phyloP scores from a whole-genome alignment of 2,797 vertebrate species.

The Gallinago solitaria region DNA sequence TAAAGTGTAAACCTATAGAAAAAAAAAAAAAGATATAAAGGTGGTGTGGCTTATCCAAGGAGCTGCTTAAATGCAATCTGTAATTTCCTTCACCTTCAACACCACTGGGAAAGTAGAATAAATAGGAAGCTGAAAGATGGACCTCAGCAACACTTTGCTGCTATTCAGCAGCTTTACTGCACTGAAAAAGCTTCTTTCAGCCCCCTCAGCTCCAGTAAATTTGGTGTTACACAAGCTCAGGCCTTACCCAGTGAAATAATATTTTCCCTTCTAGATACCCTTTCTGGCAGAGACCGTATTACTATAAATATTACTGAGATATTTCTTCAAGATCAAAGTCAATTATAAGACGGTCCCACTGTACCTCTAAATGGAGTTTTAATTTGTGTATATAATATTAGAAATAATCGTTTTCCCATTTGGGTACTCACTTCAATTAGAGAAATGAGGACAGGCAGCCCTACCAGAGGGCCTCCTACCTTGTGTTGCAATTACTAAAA shows the following conservation, averaged over 20 bases:
- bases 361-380: constrained; percentile 73
- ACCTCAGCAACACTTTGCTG: background rate
- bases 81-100: background rate
- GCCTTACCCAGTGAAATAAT: constrained; percentile 20
- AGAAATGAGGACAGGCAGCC: constrained; percentile 68
- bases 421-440: constrained; percentile 67
- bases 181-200: background rate
- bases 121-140: background rate
- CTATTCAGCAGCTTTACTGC: background rate
- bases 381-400: constrained; percentile 75
- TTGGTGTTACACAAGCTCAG: background rate
- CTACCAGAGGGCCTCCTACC: constrained; percentile 36
- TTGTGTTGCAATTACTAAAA: constrained; percentile 13
- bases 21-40: background rate
- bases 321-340: constrained; percentile 67
- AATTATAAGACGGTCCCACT: constrained; percentile 69
- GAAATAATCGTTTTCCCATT: constrained; percentile 63
- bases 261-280: constrained; percentile 34
- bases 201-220: background rate
- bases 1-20: background rate
- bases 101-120: background rate
- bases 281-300: background rate
- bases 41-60: background rate
- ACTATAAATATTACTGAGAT: constrained; percentile 41
- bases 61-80: background rate